These are phyloP conservation scores for Neodiprion virginianus DNA, from an alignment of 1,140 invertebrate species.

Conservation along the genomic window DNA sequence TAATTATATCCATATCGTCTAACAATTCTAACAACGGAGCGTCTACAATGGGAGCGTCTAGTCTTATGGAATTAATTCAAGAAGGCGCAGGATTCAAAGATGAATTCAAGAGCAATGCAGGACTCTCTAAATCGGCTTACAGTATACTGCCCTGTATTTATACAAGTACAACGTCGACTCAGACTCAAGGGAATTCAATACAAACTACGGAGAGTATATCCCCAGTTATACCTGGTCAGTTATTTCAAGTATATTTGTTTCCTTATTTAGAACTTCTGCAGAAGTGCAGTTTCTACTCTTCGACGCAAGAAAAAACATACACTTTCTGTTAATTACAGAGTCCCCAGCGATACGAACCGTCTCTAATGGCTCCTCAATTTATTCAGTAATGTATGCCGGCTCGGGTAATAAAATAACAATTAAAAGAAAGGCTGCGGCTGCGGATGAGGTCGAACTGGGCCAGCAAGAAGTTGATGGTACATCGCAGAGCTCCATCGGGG, in stretches of 20 bases:
- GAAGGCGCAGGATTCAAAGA: slow-evolving; percentile 82
- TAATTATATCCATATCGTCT: slow-evolving; percentile 60
- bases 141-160: slow-evolving; percentile 78
- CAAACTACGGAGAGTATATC: slow-evolving; percentile 51
- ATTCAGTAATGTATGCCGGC: slow-evolving; percentile 80
- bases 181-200: slow-evolving; percentile 64
- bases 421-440: slow-evolving; percentile 73
- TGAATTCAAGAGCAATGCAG: slow-evolving; percentile 74
- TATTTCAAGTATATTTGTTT: background rate
- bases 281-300: background rate
- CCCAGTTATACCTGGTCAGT: slow-evolving; percentile 47
- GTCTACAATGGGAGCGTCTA: slow-evolving; percentile 58
- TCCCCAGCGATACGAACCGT: slow-evolving; percentile 65
- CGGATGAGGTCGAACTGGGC: slow-evolving; percentile 43
- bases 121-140: slow-evolving; percentile 73
- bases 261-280: background rate
- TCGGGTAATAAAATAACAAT: slow-evolving; percentile 83
- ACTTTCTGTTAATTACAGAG: slow-evolving; percentile 31
- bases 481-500: slow-evolving; percentile 45
- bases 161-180: slow-evolving; percentile 72
- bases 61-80: slow-evolving; percentile 76
- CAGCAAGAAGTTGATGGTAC: slow-evolving; percentile 47
- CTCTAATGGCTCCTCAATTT: slow-evolving; percentile 74
- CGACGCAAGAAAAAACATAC: background rate
- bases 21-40: slow-evolving; percentile 59